Evolutionary conservation across 2,113 vertebrate species (phyloP).

Genomic region (Corydoras maculifer): DNA sequence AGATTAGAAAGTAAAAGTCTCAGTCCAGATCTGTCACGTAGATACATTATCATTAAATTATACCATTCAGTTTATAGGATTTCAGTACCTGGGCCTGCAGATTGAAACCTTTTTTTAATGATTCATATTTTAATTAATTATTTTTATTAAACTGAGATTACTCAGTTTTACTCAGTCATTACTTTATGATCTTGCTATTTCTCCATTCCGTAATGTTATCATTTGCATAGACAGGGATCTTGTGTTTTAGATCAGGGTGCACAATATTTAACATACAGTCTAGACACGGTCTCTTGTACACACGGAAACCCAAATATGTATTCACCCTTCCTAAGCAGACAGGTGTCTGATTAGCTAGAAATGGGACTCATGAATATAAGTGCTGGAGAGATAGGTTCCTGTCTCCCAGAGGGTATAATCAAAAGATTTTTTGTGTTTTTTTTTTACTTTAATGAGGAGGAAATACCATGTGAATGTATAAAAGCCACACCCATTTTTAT

Average conservation of each 20-base stretch:
- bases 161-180: too few species aligned
- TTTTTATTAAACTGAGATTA: too few species aligned
- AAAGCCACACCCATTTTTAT: neutral
- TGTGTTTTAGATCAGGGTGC: slow-evolving; percentile 1
- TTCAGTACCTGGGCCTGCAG: too few species aligned
- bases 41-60: too few species aligned
- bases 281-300: slow-evolving; percentile 6
- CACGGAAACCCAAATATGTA: slow-evolving; percentile 5
- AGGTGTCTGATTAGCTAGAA: slow-evolving; percentile 62
- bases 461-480: slow-evolving; percentile 30
- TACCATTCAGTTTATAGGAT: too few species aligned
- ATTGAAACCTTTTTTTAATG: too few species aligned
- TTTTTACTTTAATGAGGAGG: slow-evolving; percentile 64
- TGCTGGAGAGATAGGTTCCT: slow-evolving; percentile 39
- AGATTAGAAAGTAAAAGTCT: too few species aligned
- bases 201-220: neutral
- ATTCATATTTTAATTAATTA: too few species aligned
- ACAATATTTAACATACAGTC: slow-evolving; percentile 28
- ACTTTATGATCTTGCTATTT: neutral
- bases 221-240: neutral
- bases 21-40: too few species aligned
- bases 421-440: slow-evolving; percentile 65
- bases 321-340: slow-evolving; percentile 39
- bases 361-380: slow-evolving; percentile 55
- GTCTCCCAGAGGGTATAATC: slow-evolving; percentile 60